Percentiles rank a stretch among this genome's conserved stretches.
These are phyloP conservation scores for Pangasius macronema DNA, from an alignment of 2,797 vertebrate species.

Conservation along the genomic window DNA sequence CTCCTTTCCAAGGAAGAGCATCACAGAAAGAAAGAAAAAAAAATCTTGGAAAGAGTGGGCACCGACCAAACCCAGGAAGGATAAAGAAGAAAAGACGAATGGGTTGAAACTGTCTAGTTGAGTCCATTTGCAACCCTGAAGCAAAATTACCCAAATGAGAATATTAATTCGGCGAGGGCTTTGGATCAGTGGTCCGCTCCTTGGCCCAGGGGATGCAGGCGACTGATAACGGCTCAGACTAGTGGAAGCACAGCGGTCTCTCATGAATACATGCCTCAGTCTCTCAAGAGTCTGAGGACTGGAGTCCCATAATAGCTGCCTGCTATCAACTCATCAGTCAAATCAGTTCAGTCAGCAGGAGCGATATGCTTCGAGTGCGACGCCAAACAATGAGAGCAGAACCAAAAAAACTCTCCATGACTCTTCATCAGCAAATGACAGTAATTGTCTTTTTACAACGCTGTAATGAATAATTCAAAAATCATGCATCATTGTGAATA, in stretches of 20 bases:
- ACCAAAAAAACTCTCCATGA: slow-evolving; percentile 15
- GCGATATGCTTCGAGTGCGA: neutral
- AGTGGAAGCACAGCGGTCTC: neutral
- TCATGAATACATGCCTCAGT: neutral
- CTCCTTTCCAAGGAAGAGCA: neutral
- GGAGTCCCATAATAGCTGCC: slow-evolving; percentile 4
- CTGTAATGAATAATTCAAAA: slow-evolving; percentile 26
- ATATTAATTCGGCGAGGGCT: neutral
- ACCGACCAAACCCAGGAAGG: too few relatives aligned
- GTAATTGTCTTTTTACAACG: slow-evolving; percentile 11
- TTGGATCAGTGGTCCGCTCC: slow-evolving; percentile 1
- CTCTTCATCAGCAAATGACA: slow-evolving; percentile 23
- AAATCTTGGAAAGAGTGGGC: neutral
- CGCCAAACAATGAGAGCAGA: neutral
- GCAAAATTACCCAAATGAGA: neutral
- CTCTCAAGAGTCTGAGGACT: neutral
- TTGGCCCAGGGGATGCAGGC: neutral
- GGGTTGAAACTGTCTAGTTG: neutral
- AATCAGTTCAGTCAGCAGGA: slow-evolving; percentile 26
- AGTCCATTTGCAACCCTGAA: slow-evolving; percentile 14
- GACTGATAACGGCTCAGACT: neutral
- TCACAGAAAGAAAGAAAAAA: neutral
- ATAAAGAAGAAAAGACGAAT: neutral
- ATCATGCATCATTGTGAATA: neutral
- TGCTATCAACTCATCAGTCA: slow-evolving; percentile 35